Percentiles rank a stretch among this genome's conserved stretches.
Evolutionary conservation across 2,113 vertebrate genomes (phyloP).

Genomic region (Daboia siamensis): DNA sequence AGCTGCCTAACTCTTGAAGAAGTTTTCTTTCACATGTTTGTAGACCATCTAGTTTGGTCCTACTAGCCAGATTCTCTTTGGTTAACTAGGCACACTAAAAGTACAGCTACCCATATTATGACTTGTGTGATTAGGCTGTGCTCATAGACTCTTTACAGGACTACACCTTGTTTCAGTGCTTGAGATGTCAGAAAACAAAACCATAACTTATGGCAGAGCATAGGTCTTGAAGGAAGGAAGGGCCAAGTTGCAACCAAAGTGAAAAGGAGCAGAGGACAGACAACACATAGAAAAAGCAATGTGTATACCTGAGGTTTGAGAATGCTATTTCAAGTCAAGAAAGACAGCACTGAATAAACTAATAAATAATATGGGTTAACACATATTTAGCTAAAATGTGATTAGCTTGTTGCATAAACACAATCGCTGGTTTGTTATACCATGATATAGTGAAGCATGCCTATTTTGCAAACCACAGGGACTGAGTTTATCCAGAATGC

Average conservation of each 20-base stretch:
- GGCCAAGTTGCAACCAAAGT: background rate
- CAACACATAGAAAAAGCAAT: background rate
- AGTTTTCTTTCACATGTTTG: background rate
- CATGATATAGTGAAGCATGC: background rate
- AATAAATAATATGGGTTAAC: background rate
- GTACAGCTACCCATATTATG: background rate
- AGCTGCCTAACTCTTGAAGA: background rate
- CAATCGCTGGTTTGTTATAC: background rate
- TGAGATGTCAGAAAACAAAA: background rate
- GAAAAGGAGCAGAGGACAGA: background rate
- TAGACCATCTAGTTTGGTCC: background rate
- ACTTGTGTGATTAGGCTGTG: background rate
- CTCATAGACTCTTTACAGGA: background rate
- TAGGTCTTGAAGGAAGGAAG: background rate
- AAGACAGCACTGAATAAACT: background rate
- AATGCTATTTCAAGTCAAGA: background rate
- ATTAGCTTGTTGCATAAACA: background rate
- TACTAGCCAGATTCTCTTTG: background rate
- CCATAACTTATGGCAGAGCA: background rate
- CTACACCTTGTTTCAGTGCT: background rate
- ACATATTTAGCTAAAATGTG: background rate
- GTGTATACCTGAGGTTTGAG: background rate
- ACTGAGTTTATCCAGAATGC: background rate
- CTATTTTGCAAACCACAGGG: background rate
- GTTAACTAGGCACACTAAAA: background rate